Base-by-base conservation (phyloP, 2,113 vertebrate species). In the Chloropsis cyanopogon region DNA sequence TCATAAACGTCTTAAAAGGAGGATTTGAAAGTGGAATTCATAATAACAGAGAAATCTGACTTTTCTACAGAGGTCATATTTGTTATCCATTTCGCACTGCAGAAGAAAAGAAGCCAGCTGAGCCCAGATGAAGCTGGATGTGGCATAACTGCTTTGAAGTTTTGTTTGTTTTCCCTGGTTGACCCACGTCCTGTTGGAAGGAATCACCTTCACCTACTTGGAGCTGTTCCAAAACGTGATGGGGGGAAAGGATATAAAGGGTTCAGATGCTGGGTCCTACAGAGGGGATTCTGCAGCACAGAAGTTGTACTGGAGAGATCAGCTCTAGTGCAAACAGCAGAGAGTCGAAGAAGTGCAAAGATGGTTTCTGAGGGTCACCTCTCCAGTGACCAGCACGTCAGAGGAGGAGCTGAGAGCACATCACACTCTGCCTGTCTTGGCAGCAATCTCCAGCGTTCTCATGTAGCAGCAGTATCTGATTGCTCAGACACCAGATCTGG, bases 21-120 rank as follows among this genome's bases (percentile, higher is more conserved):
- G 37, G 44, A 77, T 93, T 95, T 92, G 57, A 70, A 96, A 86
- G 22, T 94, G 85, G 85, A 97, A 97, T 96, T 90, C 80, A 83
- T 90, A 90, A 90, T 33, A 94, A 69, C 54, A 77, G 72, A 91
- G 82, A 90, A 92, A 86, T 66, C 35, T 68, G 75, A 92, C 92
- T 93, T 88, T 75, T 95, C 49, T 75, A 81, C 52, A 66, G 79
- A 88, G 92, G 85, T 92, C 39, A 50, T 93, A 92, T 92, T 93
- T 90, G 75, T 90, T 88, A 90, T 44, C 37, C 56, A 20, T 88
- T 90, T 88, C 92, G 50, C 42, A 64, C 60, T 57, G 49, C 25
- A 82, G 80, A 93, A 92, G 31, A 64, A 73, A 65, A 78, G n/a
- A 86, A 88, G 52, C 54, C 86, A 88, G 22, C 54, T 57, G 61